Evolutionary conservation across 1,140 invertebrate species (phyloP).

Genomic region (Augochlora pura): DNA sequence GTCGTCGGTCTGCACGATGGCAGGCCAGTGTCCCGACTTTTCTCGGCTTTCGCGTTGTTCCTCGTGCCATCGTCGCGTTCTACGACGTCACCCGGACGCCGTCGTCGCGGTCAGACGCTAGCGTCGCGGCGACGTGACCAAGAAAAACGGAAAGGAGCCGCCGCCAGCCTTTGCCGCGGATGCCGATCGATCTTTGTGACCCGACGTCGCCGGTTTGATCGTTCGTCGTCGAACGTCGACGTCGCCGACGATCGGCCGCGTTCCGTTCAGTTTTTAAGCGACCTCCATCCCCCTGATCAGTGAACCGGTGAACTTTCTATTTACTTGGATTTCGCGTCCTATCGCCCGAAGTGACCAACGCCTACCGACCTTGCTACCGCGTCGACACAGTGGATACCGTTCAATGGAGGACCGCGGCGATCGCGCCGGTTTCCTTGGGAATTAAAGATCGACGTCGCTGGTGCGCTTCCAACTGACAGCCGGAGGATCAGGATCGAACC

Average conservation of each 20-base stretch:
- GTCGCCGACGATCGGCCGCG: background rate
- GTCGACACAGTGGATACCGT: background rate
- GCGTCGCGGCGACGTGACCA: background rate
- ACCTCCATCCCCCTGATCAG: background rate
- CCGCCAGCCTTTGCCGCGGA: background rate
- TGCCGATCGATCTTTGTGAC: background rate
- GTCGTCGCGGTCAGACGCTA: slow-evolving; percentile 1
- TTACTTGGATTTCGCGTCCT: background rate
- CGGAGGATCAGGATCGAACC: background rate
- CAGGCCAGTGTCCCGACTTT: slow-evolving; percentile 71
- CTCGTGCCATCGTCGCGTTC: slow-evolving; percentile 11
- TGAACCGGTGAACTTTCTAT: slow-evolving; percentile 9
- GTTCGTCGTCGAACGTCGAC: background rate
- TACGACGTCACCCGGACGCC: background rate
- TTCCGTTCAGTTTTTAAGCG: background rate
- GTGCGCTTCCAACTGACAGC: background rate
- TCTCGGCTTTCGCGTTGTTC: slow-evolving; percentile 61
- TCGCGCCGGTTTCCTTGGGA: too few relatives aligned
- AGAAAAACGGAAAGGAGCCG: background rate
- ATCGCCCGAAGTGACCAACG: background rate
- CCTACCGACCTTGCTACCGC: background rate
- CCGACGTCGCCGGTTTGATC: slow-evolving; percentile 2
- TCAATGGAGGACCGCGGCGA: too few relatives aligned
- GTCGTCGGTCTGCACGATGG: slow-evolving; percentile 66
- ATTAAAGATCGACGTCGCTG: too few relatives aligned